Percentiles rank a stretch among this genome's conserved stretches.
Evolutionary conservation across 1,140 invertebrate species (phyloP).

Genomic region (Cardiocondyla obscurior): DNA sequence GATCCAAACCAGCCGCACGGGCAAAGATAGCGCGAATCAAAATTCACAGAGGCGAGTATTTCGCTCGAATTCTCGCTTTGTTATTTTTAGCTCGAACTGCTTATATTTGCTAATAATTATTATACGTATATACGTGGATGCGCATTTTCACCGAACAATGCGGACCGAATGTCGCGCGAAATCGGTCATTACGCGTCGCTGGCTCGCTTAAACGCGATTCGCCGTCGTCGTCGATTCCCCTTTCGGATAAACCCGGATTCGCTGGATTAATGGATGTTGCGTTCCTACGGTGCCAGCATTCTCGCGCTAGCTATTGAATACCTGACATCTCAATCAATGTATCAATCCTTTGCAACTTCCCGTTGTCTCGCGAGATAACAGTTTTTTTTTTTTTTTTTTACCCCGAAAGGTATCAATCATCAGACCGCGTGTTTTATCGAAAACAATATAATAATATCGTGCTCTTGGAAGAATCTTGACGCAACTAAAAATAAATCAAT

Average conservation of each 20-base stretch:
- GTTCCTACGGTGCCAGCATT: conserved; percentile 6
- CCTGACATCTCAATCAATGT: conserved; percentile 32
- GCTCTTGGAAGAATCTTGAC: background rate
- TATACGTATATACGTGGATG: background rate
- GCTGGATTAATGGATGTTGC: conserved; percentile 42
- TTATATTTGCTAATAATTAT: conserved; percentile 9
- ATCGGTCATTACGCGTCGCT: conserved; percentile 45
- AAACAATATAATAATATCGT: conserved; percentile 24
- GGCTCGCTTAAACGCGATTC: conserved; percentile 25
- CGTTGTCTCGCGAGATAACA: conserved; percentile 25
- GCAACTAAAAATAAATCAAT: background rate
- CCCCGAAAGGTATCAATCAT: conserved; percentile 21
- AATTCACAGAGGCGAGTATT: background rate
- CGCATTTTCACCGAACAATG: conserved; percentile 14
- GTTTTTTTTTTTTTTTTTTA: too few relatives aligned
- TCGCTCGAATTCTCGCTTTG: background rate
- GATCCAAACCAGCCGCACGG: background rate
- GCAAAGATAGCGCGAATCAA: background rate
- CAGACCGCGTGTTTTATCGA: conserved; percentile 18
- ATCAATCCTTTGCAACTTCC: conserved; percentile 29
- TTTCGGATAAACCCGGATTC: conserved; percentile 45
- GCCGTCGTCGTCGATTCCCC: background rate
- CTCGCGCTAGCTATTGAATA: conserved; percentile 28
- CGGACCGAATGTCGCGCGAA: conserved; percentile 16
- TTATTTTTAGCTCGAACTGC: background rate